These are phyloP conservation scores for Cichlasoma orientale DNA, from an alignment of 2,797 vertebrate genomes.

Conservation along the genomic window DNA sequence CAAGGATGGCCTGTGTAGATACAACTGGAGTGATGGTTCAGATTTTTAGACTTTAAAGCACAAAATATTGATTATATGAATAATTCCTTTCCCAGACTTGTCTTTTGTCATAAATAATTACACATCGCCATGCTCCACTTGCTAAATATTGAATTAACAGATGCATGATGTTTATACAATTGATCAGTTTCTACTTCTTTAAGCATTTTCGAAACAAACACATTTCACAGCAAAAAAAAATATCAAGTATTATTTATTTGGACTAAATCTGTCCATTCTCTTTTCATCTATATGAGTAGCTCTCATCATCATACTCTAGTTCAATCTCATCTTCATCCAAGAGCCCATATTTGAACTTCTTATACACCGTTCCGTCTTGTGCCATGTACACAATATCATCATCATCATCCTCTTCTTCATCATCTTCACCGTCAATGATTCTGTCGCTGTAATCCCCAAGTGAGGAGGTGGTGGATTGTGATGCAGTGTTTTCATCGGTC, in stretches of 20 bases:
- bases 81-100: background rate
- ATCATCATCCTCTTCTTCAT: conserved; percentile 75
- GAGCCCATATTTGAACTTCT: conserved; percentile 91
- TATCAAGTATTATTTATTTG: background rate
- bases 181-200: background rate
- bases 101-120: background rate
- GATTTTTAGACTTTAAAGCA: background rate
- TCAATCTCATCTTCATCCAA: conserved; percentile 89
- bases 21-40: background rate
- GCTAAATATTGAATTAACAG: background rate
- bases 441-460: conserved; percentile 85
- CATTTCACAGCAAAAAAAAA: background rate
- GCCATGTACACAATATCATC: conserved; percentile 95
- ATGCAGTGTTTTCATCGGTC: conserved; percentile 30
- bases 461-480: conserved; percentile 57
- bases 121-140: background rate
- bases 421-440: conserved; percentile 68
- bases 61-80: background rate
- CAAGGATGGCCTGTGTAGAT: background rate
- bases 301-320: conserved; percentile 94
- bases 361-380: conserved; percentile 91
- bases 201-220: background rate
- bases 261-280: background rate
- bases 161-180: background rate
- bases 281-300: conserved; percentile 77